A percentile compares a stretch with the other conserved stretches of the same genome.
Evolutionary conservation across 2,888 invertebrate species (phyloP).

Genomic region (Dioctria linearis): DNA sequence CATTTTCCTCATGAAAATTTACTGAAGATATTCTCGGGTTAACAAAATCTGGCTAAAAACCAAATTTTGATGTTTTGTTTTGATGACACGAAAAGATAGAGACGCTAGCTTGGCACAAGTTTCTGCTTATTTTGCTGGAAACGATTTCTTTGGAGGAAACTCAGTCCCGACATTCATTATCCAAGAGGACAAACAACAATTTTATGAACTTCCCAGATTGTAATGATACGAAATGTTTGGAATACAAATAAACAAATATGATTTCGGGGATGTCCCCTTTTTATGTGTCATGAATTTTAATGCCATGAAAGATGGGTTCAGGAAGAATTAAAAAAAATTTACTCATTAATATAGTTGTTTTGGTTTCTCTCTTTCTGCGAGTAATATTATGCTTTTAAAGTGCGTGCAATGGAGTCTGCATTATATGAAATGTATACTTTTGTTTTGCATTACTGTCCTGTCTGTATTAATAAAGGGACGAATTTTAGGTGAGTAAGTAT

Average conservation of each 20-base stretch:
- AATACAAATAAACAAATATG: conserved; percentile 45
- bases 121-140: conserved; percentile 53
- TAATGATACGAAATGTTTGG: conserved; percentile 27
- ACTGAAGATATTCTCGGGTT: conserved; percentile 32
- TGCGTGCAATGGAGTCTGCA: not conserved
- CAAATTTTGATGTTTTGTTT: conserved; percentile 58
- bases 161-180: conserved; percentile 40
- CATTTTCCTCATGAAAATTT: conserved; percentile 45
- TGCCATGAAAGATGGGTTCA: conserved; percentile 4
- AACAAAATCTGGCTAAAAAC: conserved; percentile 45
- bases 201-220: conserved; percentile 52
- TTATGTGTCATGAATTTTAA: conserved; percentile 27
- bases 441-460: too few relatives aligned
- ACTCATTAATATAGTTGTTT: not conserved
- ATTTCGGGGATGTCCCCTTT: conserved; percentile 22
- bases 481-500: too few relatives aligned
- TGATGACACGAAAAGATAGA: conserved; percentile 57
- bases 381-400: not conserved
- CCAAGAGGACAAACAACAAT: conserved; percentile 50
- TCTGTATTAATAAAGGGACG: too few relatives aligned
- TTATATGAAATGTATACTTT: too few relatives aligned
- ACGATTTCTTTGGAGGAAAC: conserved; percentile 47
- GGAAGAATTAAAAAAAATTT: not conserved
- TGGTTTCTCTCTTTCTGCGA: not conserved
- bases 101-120: conserved; percentile 55